phyloP scores from a whole-genome alignment of 2,888 invertebrate genomes.

The Hypselothyrea guttata region DNA sequence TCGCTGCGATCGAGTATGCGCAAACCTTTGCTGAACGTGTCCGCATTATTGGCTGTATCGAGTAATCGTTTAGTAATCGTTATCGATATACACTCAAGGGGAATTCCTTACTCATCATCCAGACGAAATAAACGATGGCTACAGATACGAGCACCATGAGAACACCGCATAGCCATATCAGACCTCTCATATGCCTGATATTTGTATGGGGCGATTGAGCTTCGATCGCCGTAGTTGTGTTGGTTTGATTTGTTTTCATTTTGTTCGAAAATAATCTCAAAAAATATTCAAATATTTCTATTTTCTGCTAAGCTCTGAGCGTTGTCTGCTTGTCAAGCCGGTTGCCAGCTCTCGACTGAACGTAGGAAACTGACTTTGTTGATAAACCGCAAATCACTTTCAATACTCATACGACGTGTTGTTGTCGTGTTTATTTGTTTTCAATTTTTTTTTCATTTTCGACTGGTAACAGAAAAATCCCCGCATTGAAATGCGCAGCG shows the following conservation, averaged over 20 bases:
- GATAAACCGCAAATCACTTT: slow-evolving; percentile 35
- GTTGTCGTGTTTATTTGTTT: slow-evolving; percentile 22
- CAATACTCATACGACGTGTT: background rate
- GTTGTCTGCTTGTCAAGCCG: slow-evolving; percentile 39
- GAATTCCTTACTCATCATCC: slow-evolving; percentile 49
- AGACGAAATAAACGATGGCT: slow-evolving; percentile 44
- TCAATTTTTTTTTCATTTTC: slow-evolving; percentile 20
- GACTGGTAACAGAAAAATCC: slow-evolving; percentile 45
- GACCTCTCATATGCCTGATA: slow-evolving; percentile 28
- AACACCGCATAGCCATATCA: slow-evolving; percentile 44
- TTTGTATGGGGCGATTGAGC: slow-evolving; percentile 18
- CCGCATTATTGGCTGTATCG: slow-evolving; percentile 21
- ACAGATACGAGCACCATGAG: slow-evolving; percentile 47
- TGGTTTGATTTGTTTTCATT: slow-evolving; percentile 9
- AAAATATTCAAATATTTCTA: background rate
- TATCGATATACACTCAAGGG: background rate
- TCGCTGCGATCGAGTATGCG: slow-evolving; percentile 69
- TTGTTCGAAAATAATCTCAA: background rate
- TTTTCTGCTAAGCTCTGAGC: slow-evolving; percentile 4
- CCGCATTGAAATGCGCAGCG: slow-evolving; percentile 42
- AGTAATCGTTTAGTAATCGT: background rate
- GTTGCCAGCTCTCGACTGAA: slow-evolving; percentile 46
- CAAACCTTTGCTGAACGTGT: slow-evolving; percentile 24
- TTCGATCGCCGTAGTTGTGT: slow-evolving; percentile 8
- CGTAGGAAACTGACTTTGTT: slow-evolving; percentile 19